Conservation (phyloP, 1,140 invertebrate species). For the Sitophilus oryzae region DNA sequence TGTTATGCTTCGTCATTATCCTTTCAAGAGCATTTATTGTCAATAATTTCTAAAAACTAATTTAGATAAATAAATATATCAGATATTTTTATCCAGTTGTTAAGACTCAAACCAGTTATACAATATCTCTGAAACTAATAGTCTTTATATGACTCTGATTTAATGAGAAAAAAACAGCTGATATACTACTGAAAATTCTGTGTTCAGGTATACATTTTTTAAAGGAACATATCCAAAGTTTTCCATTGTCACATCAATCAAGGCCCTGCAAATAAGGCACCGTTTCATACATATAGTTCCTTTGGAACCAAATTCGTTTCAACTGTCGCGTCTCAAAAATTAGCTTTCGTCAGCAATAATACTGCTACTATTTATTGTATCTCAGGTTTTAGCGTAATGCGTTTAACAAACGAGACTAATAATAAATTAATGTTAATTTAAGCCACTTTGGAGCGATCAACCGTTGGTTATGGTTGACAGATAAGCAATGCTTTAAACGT, state of each 20-base stretch:
- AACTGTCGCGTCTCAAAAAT: not conserved
- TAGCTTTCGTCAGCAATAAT: slow-evolving; percentile 1
- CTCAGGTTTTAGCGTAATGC: too few relatives aligned
- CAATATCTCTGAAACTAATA: too few relatives aligned
- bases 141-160: not conserved
- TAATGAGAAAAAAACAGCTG: not conserved
- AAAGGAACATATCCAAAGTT: not conserved
- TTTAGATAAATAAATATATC: too few relatives aligned
- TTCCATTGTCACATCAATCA: not conserved
- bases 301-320: slow-evolving; percentile 21
- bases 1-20: too few relatives aligned
- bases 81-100: too few relatives aligned
- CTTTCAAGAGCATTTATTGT: too few relatives aligned
- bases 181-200: not conserved
- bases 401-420: slow-evolving; percentile 4
- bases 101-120: too few relatives aligned
- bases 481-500: too few relatives aligned
- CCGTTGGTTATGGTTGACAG: not conserved
- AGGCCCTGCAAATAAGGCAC: slow-evolving; percentile 19
- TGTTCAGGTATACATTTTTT: not conserved
- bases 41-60: too few relatives aligned
- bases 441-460: slow-evolving; percentile 1
- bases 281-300: slow-evolving; percentile 22
- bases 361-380: not conserved
- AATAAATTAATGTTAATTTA: slow-evolving; percentile 15